Evolutionary conservation across 2,113 vertebrate species (phyloP).

Genomic region (Sorex araneus): DNA sequence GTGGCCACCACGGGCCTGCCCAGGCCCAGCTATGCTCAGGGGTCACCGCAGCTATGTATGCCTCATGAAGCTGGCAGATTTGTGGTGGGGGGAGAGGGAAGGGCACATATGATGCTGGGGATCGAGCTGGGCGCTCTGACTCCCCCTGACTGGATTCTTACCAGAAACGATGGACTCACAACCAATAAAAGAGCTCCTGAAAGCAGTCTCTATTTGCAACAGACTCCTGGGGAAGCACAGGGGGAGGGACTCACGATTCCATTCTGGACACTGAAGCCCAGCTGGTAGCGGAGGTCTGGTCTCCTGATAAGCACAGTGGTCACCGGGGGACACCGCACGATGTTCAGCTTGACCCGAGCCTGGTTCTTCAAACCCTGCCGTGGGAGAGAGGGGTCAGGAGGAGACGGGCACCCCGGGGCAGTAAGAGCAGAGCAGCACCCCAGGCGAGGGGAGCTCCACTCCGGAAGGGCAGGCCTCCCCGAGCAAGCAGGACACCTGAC

Average conservation of each 20-base stretch:
- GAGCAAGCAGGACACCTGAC: too few species aligned
- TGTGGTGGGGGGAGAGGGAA: too few species aligned
- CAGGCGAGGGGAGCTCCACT: not conserved
- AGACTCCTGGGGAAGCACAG: not conserved
- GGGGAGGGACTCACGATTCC: conserved; percentile 93
- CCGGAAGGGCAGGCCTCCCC: too few species aligned
- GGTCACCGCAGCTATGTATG: too few species aligned
- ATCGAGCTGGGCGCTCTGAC: too few species aligned
- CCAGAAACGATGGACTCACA: not conserved
- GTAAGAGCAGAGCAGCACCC: accelerated
- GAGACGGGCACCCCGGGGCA: not conserved
- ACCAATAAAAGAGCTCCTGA: not conserved
- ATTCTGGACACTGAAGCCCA: conserved; percentile 99
- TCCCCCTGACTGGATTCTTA: not conserved
- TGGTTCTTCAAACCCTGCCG: conserved; percentile 99
- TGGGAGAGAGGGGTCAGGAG: conserved; percentile 71
- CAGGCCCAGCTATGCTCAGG: too few species aligned
- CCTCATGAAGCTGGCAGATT: too few species aligned
- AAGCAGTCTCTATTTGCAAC: accelerated
- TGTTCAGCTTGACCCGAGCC: conserved; percentile 95
- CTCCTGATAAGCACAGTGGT: conserved; percentile 98
- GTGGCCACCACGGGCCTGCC: too few species aligned
- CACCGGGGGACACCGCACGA: conserved; percentile 97
- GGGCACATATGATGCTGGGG: too few species aligned
- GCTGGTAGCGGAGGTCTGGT: conserved; percentile 96